Conservation (phyloP, 2,113 vertebrate species). For the Hylia prasina region DNA sequence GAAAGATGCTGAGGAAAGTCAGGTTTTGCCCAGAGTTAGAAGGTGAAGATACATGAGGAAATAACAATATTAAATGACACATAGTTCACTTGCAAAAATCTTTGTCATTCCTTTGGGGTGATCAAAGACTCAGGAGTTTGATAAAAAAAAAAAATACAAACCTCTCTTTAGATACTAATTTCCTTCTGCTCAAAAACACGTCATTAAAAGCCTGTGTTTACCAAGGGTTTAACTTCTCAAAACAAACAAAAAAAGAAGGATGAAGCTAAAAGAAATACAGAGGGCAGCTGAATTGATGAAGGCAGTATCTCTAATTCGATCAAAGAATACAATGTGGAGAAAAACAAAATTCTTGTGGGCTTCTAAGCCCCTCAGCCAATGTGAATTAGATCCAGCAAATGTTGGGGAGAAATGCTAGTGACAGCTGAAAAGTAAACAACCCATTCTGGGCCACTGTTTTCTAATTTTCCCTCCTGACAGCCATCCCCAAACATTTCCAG, state of each 20-base stretch:
- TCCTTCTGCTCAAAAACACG: neutral
- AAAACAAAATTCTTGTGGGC: neutral
- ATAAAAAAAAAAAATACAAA: rapidly evolving
- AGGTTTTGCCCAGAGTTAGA: neutral
- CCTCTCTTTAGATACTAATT: neutral
- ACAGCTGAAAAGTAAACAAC: neutral
- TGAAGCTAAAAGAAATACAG: neutral
- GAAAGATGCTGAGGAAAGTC: neutral
- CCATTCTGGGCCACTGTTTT: neutral
- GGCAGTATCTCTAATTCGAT: neutral
- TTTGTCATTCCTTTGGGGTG: neutral
- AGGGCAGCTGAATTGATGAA: neutral
- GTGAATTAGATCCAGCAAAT: neutral
- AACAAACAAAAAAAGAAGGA: neutral
- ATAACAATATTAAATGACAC: neutral
- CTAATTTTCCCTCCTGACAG: neutral
- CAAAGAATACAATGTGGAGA: neutral
- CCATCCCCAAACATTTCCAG: neutral
- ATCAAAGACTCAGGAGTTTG: neutral
- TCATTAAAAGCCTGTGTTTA: neutral
- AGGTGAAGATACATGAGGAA: neutral
- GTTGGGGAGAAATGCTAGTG: neutral
- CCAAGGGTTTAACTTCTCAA: neutral
- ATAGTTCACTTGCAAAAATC: neutral
- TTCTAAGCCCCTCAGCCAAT: neutral